Evolutionary conservation across 2,113 vertebrate species (phyloP).

Genomic region (Passer montanus): DNA sequence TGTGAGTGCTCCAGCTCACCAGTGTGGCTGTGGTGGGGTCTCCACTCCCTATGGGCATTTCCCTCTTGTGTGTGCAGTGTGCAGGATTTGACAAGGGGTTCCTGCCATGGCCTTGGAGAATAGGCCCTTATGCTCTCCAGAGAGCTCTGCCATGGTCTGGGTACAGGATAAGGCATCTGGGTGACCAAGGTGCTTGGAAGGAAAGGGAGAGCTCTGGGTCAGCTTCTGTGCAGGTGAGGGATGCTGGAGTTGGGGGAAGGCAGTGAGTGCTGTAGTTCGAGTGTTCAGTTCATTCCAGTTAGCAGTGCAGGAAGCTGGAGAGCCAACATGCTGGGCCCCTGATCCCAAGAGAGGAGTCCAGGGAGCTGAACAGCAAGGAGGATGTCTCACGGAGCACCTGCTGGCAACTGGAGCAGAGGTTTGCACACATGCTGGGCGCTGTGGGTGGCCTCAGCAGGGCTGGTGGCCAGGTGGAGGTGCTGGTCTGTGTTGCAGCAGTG

Average conservation of each 20-base stretch:
- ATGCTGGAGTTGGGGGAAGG: background rate
- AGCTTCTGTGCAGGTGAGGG: background rate
- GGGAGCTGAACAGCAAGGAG: background rate
- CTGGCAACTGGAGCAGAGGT: fast-evolving
- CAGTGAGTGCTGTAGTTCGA: background rate
- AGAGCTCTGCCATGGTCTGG: background rate
- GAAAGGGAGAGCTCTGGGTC: background rate
- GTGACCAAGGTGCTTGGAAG: background rate
- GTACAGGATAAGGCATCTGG: background rate
- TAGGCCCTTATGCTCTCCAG: background rate
- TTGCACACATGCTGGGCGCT: background rate
- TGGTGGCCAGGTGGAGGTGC: background rate
- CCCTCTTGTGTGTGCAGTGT: fast-evolving
- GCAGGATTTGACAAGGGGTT: background rate
- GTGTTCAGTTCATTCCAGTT: background rate
- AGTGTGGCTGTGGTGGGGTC: background rate
- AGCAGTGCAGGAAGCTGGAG: background rate
- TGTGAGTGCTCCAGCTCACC: background rate
- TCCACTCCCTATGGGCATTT: fast-evolving
- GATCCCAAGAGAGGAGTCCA: background rate
- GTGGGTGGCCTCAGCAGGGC: background rate
- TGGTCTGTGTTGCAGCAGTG: background rate
- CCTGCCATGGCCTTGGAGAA: background rate
- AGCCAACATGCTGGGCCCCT: fast-evolving
- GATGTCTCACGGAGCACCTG: background rate